Conservation (phyloP, 1,140 invertebrate genomes). For the Teleogryllus occipitalis region DNA sequence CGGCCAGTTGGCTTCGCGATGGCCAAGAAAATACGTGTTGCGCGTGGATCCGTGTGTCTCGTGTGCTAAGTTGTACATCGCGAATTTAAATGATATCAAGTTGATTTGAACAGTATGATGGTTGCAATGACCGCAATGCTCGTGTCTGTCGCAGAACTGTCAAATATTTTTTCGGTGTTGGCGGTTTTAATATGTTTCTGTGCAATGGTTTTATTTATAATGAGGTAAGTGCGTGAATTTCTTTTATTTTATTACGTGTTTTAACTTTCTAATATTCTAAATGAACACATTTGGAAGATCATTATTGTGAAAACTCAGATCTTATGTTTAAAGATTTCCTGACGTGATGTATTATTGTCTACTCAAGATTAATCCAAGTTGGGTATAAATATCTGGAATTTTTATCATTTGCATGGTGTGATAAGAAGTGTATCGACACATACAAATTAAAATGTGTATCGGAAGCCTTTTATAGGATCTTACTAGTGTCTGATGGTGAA, state of each 20-base stretch:
- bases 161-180: slow-evolving; percentile 60
- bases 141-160: slow-evolving; percentile 56
- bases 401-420: too few relatives aligned
- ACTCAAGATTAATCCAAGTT: too few relatives aligned
- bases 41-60: slow-evolving; percentile 12
- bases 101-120: slow-evolving; percentile 23
- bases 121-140: slow-evolving; percentile 48
- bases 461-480: too few relatives aligned
- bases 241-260: neutral
- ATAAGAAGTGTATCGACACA: too few relatives aligned
- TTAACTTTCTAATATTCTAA: too few relatives aligned
- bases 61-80: neutral
- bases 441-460: too few relatives aligned
- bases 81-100: slow-evolving; percentile 1
- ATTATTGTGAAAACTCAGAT: too few relatives aligned
- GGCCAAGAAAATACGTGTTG: slow-evolving; percentile 3
- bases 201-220: slow-evolving; percentile 50
- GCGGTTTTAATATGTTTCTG: slow-evolving; percentile 55
- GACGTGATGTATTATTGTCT: too few relatives aligned
- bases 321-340: too few relatives aligned
- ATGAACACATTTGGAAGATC: too few relatives aligned
- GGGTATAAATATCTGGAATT: too few relatives aligned
- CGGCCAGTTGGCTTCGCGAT: slow-evolving; percentile 9
- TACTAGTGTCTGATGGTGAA: too few relatives aligned
- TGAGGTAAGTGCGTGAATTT: slow-evolving; percentile 38